Conservation (phyloP, 37 sponge, comb jelly and placozoan species). For the Halisarca cf. caerulea region DNA sequence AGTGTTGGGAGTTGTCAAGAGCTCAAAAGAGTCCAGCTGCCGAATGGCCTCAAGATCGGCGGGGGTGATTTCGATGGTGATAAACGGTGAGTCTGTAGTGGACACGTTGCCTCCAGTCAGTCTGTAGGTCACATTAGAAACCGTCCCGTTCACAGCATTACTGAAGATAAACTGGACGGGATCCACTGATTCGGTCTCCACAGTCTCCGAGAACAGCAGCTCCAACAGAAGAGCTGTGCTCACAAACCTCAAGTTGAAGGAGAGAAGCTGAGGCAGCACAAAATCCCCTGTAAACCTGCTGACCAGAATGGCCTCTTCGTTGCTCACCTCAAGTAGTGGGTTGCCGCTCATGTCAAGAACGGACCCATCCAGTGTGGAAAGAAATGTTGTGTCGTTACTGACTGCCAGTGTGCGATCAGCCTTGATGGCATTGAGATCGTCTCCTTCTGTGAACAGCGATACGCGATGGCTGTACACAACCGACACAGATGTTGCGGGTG, state of each 20-base stretch:
- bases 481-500: constrained; percentile 44
- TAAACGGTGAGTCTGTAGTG: constrained; percentile 51
- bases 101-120: constrained; percentile 77
- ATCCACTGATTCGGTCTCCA: constrained; percentile 70
- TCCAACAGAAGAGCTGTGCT: constrained; percentile 63
- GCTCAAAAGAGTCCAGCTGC: constrained; percentile 46
- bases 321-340: constrained; percentile 34
- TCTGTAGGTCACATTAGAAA: constrained; percentile 24
- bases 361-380: constrained; percentile 49
- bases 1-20: constrained; percentile 66
- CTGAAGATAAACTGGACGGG: constrained; percentile 66
- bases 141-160: constrained; percentile 40
- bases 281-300: constrained; percentile 52
- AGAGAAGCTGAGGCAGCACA: constrained; percentile 52
- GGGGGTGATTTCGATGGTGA: constrained; percentile 50
- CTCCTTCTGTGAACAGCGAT: constrained; percentile 29
- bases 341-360: constrained; percentile 81
- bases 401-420: constrained; percentile 61
- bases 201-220: constrained; percentile 87
- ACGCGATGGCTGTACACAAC: constrained; percentile 45
- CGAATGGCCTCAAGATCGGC: constrained; percentile 68
- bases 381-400: constrained; percentile 52
- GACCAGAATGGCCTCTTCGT: constrained; percentile 37
- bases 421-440: constrained; percentile 75
- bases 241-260: constrained; percentile 65